phyloP scores from a whole-genome alignment of 2,797 vertebrate species.

The Carcharodon carcharias region DNA sequence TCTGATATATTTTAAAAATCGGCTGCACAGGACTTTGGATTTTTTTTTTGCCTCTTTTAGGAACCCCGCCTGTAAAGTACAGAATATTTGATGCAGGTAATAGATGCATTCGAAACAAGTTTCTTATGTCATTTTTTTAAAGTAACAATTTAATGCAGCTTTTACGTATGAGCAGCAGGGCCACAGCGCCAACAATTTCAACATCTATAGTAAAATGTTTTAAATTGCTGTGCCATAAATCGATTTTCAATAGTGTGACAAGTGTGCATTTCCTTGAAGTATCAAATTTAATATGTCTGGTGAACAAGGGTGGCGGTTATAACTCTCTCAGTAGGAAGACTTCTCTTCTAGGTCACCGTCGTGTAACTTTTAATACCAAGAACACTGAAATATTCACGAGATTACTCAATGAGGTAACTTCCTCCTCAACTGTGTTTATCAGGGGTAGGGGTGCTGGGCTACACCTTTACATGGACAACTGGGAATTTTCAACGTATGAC shows the following conservation, averaged over 20 bases:
- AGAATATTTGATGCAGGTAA: not conserved
- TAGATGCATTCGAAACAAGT: not conserved
- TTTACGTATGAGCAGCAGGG: not conserved
- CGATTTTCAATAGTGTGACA: constrained; percentile 48
- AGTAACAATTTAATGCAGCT: not conserved
- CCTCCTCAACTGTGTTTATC: constrained; percentile 6
- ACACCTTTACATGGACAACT: constrained; percentile 5
- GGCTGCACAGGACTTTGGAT: not conserved
- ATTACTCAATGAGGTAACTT: constrained; percentile 36
- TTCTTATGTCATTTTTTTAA: too few species aligned
- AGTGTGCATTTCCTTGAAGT: constrained; percentile 50
- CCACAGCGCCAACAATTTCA: not conserved
- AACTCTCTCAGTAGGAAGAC: constrained; percentile 48
- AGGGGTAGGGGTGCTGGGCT: not conserved
- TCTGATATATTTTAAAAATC: not conserved
- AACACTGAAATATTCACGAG: constrained; percentile 31
- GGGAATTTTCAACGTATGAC: constrained; percentile 12
- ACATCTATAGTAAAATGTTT: constrained; percentile 40
- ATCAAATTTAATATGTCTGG: constrained; percentile 53
- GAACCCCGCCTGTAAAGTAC: not conserved
- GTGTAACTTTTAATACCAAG: constrained; percentile 42
- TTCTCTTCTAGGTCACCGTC: constrained; percentile 44
- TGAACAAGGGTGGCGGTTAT: constrained; percentile 44
- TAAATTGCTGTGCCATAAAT: constrained; percentile 41
- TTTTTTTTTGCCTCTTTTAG: not conserved